Base-by-base conservation (phyloP, 2,888 invertebrate genomes). In the Netelia inedita region DNA sequence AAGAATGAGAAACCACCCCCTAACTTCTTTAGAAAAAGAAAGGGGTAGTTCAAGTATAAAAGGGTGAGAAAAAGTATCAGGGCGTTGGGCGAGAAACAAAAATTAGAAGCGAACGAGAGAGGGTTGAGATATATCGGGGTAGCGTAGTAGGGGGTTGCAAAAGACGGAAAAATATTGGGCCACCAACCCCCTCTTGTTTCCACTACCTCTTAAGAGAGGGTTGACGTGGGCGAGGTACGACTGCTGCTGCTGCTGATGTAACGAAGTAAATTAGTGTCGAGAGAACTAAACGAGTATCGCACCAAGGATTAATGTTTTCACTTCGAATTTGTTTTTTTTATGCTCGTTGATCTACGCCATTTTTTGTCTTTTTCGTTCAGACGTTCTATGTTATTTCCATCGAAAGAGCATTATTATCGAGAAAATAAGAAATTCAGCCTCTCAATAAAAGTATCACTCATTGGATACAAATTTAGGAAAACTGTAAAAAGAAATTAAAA, bases 11-110 rank as follows among this genome's bases (percentile, higher is more conserved):
- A 72, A 85, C 68, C 72, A 57, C 71, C 53, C 57, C 57, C 41
- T 16, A 35, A 35, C 35, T 35, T n/a, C 10, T 16, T 16, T 11
- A 72, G 61, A 23, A 71, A 78, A 53, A 65, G 16, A 63, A 75
- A 63, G 16, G 53, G 43, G 63, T 63, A 69, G 68, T 41, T 35
- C 69, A 59, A 79, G 55, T 72, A 41, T 78, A 88, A 90, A 89
- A 89, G 89, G 90, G 89, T 90, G 90, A 91, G 91, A 91, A 91
- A 91, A 92, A 92, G 91, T 75, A 79, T 74, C 78, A 74, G 23
- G 71, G 75, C 35, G 35, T 89, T 88, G 85, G 86, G 89, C 87
- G 88, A 86, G 85, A 87, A 88, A 88, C 87, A 88, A 89, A 90
- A 92, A 91, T 92, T 91, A 90, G 89, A 90, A 87, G 87, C 59